Evolutionary conservation across 2,888 invertebrate genomes (phyloP), one percentile per base, ranked within the genome.

Genomic region (Spodoptera exigua): DNA sequence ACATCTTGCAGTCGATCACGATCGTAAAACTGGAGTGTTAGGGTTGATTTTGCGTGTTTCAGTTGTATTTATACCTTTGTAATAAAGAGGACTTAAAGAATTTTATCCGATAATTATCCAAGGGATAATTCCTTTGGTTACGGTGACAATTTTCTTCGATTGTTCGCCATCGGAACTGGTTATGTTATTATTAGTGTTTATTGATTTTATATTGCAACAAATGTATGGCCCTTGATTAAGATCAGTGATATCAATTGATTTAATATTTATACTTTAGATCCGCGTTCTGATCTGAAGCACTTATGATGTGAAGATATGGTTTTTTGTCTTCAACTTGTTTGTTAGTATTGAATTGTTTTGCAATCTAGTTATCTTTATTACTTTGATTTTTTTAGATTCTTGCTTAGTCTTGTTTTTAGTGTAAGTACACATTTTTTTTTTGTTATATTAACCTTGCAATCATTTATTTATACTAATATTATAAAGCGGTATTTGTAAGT

Each of bases 101-200:
- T 85, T 82, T 81, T 86, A 88, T 87, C 85, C 85, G 75, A 84
- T 82, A 88, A 90, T 91, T 89, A 91, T 83, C 81, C 66, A 61
- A 64, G 48, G 79, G 85, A 85, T 89, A 87, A 90, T 89, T 88
- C 81, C 77, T 77, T 79, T 59, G 69, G 79, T 73, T 82, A 82
- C 81, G 76, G 85, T 87, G 90, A 89, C 89, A 84, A 89, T 90
- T 89, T 87, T 83, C 79, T 86, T 80, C 81, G 81, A 81, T 85
- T 78, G 80, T 83, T 49, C 41, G 58, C 55, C 34, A 61, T 58
- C 44, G 17, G 34, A 74, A 79, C 76, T 58, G 70, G 79, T 81
- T 70, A 14, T 70, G 54, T 71, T 78, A 79, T 79, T 79, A 78
- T 77, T 79, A 73, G 66, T 70, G 57, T 51, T 68, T 62, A 61